Conservation (phyloP, 2,113 vertebrate species). For the Paraplagusia blochii region DNA sequence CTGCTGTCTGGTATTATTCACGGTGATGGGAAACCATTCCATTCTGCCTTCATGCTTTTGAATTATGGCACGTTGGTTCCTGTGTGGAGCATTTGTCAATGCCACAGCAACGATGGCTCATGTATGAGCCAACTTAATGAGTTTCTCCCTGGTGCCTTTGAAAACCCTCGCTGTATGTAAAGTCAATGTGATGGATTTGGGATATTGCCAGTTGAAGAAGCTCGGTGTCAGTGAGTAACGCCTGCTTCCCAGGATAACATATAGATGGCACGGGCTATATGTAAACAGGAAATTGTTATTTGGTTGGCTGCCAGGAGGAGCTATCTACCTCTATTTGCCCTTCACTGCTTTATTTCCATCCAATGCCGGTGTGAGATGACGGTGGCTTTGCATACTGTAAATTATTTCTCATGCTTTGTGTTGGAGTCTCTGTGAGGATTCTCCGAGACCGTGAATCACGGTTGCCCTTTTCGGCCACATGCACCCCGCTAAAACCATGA, state of each 20-base stretch:
- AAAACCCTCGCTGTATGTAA: conserved; percentile 31
- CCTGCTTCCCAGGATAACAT: conserved; percentile 6
- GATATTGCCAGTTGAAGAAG: conserved; percentile 32
- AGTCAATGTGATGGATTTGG: conserved; percentile 45
- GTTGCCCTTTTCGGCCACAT: conserved; percentile 9
- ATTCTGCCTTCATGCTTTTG: conserved; percentile 42
- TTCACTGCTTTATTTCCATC: conserved; percentile 18
- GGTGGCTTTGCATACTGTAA: conserved; percentile 5
- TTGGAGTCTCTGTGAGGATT: conserved; percentile 3
- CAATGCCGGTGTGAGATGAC: conserved; percentile 17
- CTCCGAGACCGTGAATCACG: conserved; percentile 38
- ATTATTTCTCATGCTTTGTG: conserved; percentile 21
- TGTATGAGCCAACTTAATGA: conserved; percentile 45
- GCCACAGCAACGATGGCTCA: conserved; percentile 33
- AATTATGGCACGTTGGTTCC: conserved; percentile 44
- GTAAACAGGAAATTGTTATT: conserved; percentile 31
- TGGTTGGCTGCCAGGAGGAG: conserved; percentile 43
- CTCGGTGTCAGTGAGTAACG: conserved; percentile 18
- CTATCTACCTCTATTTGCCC: conserved; percentile 31
- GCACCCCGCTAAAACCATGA: conserved; percentile 15
- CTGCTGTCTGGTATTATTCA: conserved; percentile 33
- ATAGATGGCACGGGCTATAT: conserved; percentile 19
- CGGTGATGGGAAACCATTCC: conserved; percentile 31
- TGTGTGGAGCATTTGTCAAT: conserved; percentile 48
- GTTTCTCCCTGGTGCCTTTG: conserved; percentile 29